Evolutionary conservation across 2,797 vertebrate species (phyloP).

Genomic region (Lagodon rhomboides): DNA sequence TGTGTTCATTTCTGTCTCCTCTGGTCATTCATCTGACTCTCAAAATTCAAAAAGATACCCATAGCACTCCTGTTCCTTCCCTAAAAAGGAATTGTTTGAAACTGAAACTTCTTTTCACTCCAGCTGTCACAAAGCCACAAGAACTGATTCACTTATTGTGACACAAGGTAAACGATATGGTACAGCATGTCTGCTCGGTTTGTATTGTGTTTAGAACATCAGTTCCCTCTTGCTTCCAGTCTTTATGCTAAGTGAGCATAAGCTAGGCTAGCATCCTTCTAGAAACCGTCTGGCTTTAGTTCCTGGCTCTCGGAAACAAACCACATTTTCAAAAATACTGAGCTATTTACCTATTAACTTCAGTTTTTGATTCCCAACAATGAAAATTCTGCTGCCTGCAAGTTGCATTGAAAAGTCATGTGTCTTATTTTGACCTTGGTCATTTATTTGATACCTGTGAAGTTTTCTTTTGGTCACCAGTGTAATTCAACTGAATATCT

Average conservation of each 20-base stretch:
- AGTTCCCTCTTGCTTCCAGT: neutral
- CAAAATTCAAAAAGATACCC: neutral
- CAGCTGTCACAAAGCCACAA: constrained; percentile 5
- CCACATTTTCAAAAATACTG: neutral
- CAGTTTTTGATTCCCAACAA: neutral
- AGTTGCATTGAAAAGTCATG: neutral
- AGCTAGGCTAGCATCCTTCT: neutral
- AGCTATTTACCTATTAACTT: neutral
- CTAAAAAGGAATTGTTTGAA: constrained; percentile 41
- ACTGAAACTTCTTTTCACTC: constrained; percentile 10
- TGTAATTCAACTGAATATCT: neutral
- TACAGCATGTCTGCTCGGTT: constrained; percentile 1
- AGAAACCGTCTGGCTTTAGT: too few species aligned
- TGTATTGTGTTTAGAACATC: neutral
- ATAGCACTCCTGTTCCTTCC: constrained; percentile 2
- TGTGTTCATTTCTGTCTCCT: neutral
- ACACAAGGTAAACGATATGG: neutral
- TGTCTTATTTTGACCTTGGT: neutral
- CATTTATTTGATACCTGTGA: neutral
- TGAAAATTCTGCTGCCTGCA: neutral
- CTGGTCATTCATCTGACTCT: neutral
- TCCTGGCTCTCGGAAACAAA: too few species aligned
- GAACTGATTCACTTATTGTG: neutral
- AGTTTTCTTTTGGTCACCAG: neutral
- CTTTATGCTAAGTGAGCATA: constrained; percentile 15